A percentile compares a stretch with the other conserved stretches of the same genome.
Evolutionary conservation across 2,113 vertebrate genomes (phyloP).

Genomic region (Lota lota): DNA sequence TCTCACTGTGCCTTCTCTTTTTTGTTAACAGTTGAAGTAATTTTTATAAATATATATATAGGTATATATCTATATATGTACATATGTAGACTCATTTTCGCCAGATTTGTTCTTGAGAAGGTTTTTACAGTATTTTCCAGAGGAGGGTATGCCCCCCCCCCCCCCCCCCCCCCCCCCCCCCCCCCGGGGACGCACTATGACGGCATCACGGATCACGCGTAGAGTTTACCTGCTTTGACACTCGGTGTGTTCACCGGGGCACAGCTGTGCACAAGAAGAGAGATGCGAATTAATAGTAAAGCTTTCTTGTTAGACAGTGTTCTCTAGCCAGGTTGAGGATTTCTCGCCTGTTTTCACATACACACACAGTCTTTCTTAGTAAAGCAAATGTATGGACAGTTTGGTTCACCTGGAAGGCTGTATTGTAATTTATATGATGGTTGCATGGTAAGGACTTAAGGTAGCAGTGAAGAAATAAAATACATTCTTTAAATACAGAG

Average conservation of each 20-base stretch:
- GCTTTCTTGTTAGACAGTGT: conserved; percentile 1
- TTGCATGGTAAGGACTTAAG: conserved; percentile 29
- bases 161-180: too few species aligned
- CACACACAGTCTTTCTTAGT: conserved; percentile 24
- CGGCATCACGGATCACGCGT: too few species aligned
- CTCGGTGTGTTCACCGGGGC: too few species aligned
- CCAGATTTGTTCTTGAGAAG: too few species aligned
- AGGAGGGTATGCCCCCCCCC: too few species aligned
- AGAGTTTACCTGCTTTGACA: too few species aligned
- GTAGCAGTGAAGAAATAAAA: conserved; percentile 45
- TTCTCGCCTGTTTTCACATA: conserved; percentile 26
- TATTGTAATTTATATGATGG: conserved; percentile 34
- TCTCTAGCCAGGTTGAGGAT: conserved; percentile 8
- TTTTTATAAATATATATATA: conserved; percentile 24
- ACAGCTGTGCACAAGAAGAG: too few species aligned
- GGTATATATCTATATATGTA: not conserved
- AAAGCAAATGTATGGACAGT: conserved; percentile 27
- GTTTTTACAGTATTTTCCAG: too few species aligned
- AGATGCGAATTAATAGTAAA: too few species aligned
- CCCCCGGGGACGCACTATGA: too few species aligned
- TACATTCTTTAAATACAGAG: conserved; percentile 41
- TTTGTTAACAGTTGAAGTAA: conserved; percentile 56
- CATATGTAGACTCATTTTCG: not conserved
- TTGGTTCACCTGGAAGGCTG: conserved; percentile 25
- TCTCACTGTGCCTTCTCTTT: conserved; percentile 72